Conservation (phyloP, 1,140 invertebrate species). For the Myzus persicae region DNA sequence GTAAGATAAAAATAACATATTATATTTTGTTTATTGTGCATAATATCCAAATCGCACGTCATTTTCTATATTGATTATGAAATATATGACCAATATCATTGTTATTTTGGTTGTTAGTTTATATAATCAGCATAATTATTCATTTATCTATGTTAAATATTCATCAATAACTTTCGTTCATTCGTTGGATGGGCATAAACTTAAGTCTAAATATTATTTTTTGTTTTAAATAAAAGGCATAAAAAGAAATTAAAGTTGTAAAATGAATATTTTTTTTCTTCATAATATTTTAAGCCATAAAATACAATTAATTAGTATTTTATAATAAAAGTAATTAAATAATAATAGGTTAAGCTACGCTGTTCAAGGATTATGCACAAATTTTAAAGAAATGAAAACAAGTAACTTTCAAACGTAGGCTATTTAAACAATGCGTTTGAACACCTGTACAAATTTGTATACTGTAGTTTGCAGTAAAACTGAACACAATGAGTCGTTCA, state of each 20-base stretch:
- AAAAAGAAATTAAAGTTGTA: not conserved
- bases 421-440: conserved; percentile 11
- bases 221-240: not conserved
- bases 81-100: not conserved
- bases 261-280: not conserved
- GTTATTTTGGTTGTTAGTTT: too few species aligned
- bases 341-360: not conserved
- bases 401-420: not conserved
- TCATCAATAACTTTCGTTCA: not conserved
- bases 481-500: not conserved
- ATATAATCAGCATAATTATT: too few species aligned
- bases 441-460: conserved; percentile 33
- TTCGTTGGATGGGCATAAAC: not conserved
- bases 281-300: not conserved
- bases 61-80: not conserved
- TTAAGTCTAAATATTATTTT: not conserved
- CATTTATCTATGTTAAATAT: too few species aligned
- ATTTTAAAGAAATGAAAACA: not conserved
- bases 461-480: not conserved
- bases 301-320: not conserved
- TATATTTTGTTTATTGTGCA: not conserved
- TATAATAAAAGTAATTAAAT: not conserved
- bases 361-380: not conserved
- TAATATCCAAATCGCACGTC: not conserved
- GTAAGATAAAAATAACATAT: not conserved